Conservation (phyloP, 2,888 invertebrate species). For the Drosophila melanosoma region DNA sequence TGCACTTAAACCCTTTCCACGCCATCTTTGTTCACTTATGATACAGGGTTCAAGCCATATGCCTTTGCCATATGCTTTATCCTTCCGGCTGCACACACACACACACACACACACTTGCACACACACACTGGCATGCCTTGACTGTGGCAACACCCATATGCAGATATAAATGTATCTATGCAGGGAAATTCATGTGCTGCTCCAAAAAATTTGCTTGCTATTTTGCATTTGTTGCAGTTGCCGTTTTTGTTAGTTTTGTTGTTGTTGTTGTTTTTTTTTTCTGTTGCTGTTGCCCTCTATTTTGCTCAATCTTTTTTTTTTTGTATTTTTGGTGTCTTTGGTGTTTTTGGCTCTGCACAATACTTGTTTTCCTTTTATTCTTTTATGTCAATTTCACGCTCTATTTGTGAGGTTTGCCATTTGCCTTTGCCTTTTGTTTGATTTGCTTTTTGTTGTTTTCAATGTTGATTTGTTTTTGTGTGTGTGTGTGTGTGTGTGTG, state of each 20-base stretch:
- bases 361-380: constrained; percentile 9
- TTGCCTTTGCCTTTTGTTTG: constrained; percentile 74
- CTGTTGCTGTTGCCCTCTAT: constrained; percentile 14
- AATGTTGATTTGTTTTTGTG: constrained; percentile 18
- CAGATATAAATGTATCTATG: constrained; percentile 39
- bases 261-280: constrained; percentile 8
- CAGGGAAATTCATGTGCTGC: constrained; percentile 40
- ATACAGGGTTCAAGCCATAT: constrained; percentile 34
- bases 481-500: constrained; percentile 14
- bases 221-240: constrained; percentile 67
- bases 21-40: constrained; percentile 1
- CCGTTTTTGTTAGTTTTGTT: constrained; percentile 22
- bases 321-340: constrained; percentile 8
- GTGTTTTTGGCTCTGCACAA: not conserved
- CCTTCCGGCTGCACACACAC: constrained; percentile 42
- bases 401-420: constrained; percentile 77
- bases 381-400: constrained; percentile 75
- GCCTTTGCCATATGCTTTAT: constrained; percentile 43
- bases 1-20: not conserved
- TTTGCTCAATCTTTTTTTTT: constrained; percentile 8
- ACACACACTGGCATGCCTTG: constrained; percentile 3
- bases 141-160: constrained; percentile 8
- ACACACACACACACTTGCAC: constrained; percentile 16
- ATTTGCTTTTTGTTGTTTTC: constrained; percentile 44
- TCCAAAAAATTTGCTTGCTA: constrained; percentile 54